These are phyloP conservation scores for Drosophila aldrichi DNA, from an alignment of 2,888 invertebrate species.

Conservation along the genomic window DNA sequence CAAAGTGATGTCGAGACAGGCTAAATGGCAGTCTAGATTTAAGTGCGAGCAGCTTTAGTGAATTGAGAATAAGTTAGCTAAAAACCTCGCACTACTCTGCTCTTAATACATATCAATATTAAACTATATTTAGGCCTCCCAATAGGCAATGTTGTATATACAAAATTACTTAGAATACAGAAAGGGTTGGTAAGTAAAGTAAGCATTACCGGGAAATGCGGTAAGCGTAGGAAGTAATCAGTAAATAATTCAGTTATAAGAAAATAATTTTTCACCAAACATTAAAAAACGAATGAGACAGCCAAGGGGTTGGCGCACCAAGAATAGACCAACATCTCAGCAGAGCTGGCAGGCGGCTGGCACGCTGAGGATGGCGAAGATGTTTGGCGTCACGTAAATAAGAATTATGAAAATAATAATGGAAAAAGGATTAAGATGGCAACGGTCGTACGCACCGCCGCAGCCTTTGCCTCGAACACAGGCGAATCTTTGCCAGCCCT, in stretches of 20 bases:
- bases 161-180: slow-evolving; percentile 1
- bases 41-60: slow-evolving; percentile 14
- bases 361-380: slow-evolving; percentile 49
- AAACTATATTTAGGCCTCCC: background rate
- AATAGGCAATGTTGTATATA: background rate
- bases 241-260: slow-evolving; percentile 83
- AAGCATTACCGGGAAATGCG: slow-evolving; percentile 21
- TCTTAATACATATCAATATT: background rate
- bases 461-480: slow-evolving; percentile 6
- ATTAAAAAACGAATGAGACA: slow-evolving; percentile 68
- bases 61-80: background rate
- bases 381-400: slow-evolving; percentile 83
- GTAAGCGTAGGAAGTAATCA: slow-evolving; percentile 65
- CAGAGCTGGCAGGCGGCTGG: slow-evolving; percentile 27
- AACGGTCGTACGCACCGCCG: slow-evolving; percentile 44
- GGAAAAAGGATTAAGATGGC: slow-evolving; percentile 85
- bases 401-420: slow-evolving; percentile 85
- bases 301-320: slow-evolving; percentile 38
- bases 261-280: slow-evolving; percentile 80
- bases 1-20: slow-evolving; percentile 43
- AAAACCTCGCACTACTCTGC: background rate
- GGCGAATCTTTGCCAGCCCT: slow-evolving; percentile 32
- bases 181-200: slow-evolving; percentile 52
- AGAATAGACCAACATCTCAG: slow-evolving; percentile 72
- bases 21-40: slow-evolving; percentile 27